These are phyloP conservation scores for Solenopsis fugax DNA, from an alignment of 1,140 invertebrate genomes.

Conservation along the genomic window DNA sequence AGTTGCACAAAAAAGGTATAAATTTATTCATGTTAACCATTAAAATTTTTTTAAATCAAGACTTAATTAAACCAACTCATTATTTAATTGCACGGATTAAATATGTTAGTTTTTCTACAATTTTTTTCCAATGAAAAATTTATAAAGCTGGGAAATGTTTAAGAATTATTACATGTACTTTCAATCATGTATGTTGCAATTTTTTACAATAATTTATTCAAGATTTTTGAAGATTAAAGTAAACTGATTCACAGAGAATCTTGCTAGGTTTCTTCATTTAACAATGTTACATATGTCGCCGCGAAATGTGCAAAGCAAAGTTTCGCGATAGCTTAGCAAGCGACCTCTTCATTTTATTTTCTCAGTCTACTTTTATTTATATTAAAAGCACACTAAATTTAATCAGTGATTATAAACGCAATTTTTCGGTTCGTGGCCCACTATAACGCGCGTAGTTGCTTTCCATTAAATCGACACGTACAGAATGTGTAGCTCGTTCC, in stretches of 20 bases:
- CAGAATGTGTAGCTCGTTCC: conserved; percentile 67
- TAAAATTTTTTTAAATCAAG: too few species aligned
- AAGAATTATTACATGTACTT: not conserved
- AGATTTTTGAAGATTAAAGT: not conserved
- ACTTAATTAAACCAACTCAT: too few species aligned
- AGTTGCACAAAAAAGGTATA: too few species aligned
- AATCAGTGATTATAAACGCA: conserved; percentile 26
- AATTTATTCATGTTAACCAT: too few species aligned
- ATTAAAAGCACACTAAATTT: conserved; percentile 34
- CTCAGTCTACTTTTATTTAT: conserved; percentile 25
- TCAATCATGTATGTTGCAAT: not conserved
- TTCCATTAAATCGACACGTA: conserved; percentile 61
- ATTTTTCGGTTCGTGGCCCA: conserved; percentile 13
- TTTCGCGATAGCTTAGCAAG: not conserved
- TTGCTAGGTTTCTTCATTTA: not conserved
- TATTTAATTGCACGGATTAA: too few species aligned
- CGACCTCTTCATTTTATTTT: not conserved
- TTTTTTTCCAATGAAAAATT: too few species aligned
- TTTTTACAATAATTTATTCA: not conserved
- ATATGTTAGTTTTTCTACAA: too few species aligned
- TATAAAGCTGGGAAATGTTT: not conserved
- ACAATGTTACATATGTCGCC: not conserved
- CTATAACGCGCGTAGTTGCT: conserved; percentile 34
- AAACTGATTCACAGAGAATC: not conserved
- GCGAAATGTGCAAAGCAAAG: not conserved